Base-by-base conservation (phyloP, 1,140 invertebrate genomes). In the Battus philenor region DNA sequence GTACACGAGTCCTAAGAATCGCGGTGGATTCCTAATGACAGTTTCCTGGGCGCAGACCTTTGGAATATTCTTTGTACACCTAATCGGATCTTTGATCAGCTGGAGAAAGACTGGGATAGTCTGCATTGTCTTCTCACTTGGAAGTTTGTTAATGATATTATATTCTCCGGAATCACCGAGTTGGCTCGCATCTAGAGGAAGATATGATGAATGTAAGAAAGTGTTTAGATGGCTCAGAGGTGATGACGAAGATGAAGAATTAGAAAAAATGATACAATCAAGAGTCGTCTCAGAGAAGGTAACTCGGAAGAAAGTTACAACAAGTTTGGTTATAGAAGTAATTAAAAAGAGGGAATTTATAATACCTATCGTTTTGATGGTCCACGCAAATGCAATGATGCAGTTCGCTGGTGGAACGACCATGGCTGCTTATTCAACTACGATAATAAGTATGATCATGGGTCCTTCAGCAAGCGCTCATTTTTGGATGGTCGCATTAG, bases 91-190 rank as follows among this genome's bases (percentile, higher is more conserved):
- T 1, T 79, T 87, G 32, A 44, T 90, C 0, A 61, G 71, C 18
- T 91, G 90, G 90, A 72, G 85, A 51, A 60, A 55, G 9, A 87
- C 87, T 9, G 87, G 87, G 0, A 50, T 88, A 0, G 57, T 90
- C 2, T 86, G 81, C 36, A 59, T 75, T 0, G 46, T 74, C 10
- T 64, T 89, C 1, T 86, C 87, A 1, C 57, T 88, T 7, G 24
- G 80, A 1, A 80, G 82, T 46, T 71, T 87, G n/a, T 4, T 86
- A 0, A 59, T 88, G 31, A 68, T 85, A 4, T 54, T 81, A 1
- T 88, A 88, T 26, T 72, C 88, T 0, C 91, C 91, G 0, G 93
- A 94, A 74, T 92, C 91, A 13, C 92, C 93, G 6, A 86, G 89
- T 15, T 93, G 90, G 90, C 64, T 91, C 13, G 69, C 88, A 1